Conservation (phyloP, 2,888 invertebrate species). For the Zaprionus lineosus region DNA sequence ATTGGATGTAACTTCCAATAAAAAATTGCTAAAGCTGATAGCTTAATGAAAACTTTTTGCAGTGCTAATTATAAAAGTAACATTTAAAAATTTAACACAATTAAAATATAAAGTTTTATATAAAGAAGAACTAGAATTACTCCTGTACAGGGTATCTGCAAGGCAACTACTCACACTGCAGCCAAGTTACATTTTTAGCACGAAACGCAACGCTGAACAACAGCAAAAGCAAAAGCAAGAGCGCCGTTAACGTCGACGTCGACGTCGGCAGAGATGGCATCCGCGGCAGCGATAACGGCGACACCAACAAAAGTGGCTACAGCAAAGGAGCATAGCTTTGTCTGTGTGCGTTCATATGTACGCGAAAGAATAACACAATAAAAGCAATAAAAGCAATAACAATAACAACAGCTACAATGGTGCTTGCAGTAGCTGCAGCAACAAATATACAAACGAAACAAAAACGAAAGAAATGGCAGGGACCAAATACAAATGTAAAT, state of each 20-base stretch:
- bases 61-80: too few relatives aligned
- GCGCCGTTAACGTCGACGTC: too few relatives aligned
- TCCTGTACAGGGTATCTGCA: too few relatives aligned
- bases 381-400: conserved; percentile 33
- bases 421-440: conserved; percentile 29
- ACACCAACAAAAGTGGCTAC: conserved; percentile 62
- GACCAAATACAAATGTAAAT: conserved; percentile 65
- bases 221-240: too few relatives aligned
- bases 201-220: conserved; percentile 66
- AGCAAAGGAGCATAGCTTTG: conserved; percentile 38
- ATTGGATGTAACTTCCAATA: too few relatives aligned
- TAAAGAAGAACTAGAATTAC: too few relatives aligned
- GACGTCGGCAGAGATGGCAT: conserved; percentile 4
- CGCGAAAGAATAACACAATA: conserved; percentile 46
- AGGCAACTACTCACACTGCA: too few relatives aligned
- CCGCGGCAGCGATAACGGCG: conserved; percentile 12
- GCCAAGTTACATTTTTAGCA: conserved; percentile 52
- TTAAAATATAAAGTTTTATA: too few relatives aligned
- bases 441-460: conserved; percentile 12
- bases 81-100: too few relatives aligned
- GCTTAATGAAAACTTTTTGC: too few relatives aligned
- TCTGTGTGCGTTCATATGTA: conserved; percentile 1
- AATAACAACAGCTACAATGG: too few relatives aligned
- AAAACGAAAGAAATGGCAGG: conserved; percentile 47
- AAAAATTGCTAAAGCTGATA: too few relatives aligned